Conservation (phyloP, 2,888 invertebrate species). For the Gymnoscelis rufifasciata region DNA sequence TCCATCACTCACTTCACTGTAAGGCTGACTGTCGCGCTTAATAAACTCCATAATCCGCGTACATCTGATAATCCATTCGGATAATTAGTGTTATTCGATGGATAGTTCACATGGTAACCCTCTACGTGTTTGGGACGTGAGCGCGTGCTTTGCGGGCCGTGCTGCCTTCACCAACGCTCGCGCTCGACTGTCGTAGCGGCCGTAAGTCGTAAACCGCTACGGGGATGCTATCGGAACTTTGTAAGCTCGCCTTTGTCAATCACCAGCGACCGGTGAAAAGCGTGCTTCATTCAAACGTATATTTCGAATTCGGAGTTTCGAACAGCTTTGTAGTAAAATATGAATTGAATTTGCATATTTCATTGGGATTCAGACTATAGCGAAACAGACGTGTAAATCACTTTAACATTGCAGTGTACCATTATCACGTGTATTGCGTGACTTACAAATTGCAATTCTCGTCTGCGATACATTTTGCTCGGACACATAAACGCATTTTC, state of each 20-base stretch:
- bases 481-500: constrained; percentile 23
- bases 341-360: not conserved
- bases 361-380: too few relatives aligned
- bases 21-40: constrained; percentile 40
- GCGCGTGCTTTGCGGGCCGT: constrained; percentile 20
- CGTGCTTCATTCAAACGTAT: not conserved
- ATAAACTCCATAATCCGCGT: constrained; percentile 45
- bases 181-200: constrained; percentile 23
- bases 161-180: constrained; percentile 14
- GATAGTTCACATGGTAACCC: constrained; percentile 41
- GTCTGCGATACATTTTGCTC: constrained; percentile 16
- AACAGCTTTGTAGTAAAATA: too few relatives aligned
- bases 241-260: constrained; percentile 49
- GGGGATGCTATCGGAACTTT: constrained; percentile 52
- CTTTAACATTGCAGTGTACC: too few relatives aligned
- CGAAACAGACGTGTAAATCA: too few relatives aligned
- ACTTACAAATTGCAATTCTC: constrained; percentile 40
- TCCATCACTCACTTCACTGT: constrained; percentile 61
- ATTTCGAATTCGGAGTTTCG: too few relatives aligned
- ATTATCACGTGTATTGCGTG: constrained; percentile 30
- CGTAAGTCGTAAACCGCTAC: constrained; percentile 56
- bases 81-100: not conserved
- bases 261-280: constrained; percentile 8
- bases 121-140: constrained; percentile 54
- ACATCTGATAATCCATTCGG: constrained; percentile 3